phyloP scores from a whole-genome alignment of 2,888 invertebrate genomes.

The Spialia ferax region DNA sequence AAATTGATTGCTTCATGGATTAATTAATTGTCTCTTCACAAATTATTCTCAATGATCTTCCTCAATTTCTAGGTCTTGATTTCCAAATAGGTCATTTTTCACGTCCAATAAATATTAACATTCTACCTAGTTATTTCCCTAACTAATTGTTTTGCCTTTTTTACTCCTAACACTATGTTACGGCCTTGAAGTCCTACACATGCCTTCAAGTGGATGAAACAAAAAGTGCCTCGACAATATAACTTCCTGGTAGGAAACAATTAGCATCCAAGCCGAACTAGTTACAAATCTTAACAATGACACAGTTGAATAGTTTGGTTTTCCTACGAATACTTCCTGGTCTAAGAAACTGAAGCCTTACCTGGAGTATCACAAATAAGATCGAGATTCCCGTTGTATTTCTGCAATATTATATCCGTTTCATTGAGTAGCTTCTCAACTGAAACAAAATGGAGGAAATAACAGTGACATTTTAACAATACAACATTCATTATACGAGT shows the following conservation, averaged over 20 bases:
- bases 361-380: conserved; percentile 94
- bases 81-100: no score
- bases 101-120: no score
- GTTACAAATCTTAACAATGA: conserved; percentile 3
- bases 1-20: no score
- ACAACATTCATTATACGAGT: neutral
- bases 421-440: conserved; percentile 90
- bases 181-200: neutral
- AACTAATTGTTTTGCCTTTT: no score
- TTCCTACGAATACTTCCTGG: conserved; percentile 14
- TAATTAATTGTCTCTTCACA: no score
- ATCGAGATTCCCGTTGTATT: conserved; percentile 94
- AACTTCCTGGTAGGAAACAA: conserved; percentile 28
- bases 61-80: no score
- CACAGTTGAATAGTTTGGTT: conserved; percentile 20
- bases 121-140: no score
- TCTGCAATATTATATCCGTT: conserved; percentile 89
- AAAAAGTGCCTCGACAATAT: conserved; percentile 1
- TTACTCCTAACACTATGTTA: no score
- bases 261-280: neutral
- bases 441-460: conserved; percentile 52
- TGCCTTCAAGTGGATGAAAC: neutral
- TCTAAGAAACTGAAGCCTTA: conserved; percentile 56
- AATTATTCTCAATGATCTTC: no score
- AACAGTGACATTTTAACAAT: neutral